A percentile compares a stretch with the other conserved stretches of the same genome.
phyloP scores from a whole-genome alignment of 1,140 invertebrate genomes.

The Zaprionus lachaisei region DNA sequence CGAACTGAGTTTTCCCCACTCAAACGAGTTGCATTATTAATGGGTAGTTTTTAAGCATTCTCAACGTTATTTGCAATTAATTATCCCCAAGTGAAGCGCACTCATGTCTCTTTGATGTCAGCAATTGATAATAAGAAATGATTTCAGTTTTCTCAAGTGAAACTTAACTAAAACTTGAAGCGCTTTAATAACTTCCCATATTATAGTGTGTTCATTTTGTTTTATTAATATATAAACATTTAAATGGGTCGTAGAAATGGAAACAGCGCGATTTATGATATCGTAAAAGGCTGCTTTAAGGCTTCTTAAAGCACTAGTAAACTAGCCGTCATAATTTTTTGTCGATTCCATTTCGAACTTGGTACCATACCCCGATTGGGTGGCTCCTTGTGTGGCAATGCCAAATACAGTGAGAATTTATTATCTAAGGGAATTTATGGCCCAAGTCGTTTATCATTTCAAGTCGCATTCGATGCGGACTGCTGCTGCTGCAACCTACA shows the following conservation, averaged over 20 bases:
- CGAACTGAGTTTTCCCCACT: not conserved
- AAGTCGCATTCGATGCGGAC: constrained; percentile 10
- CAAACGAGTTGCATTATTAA: not conserved
- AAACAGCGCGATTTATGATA: constrained; percentile 4
- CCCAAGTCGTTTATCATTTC: constrained; percentile 35
- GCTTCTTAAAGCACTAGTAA: not conserved
- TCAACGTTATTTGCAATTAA: constrained; percentile 10
- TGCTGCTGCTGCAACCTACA: not conserved
- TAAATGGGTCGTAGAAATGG: not conserved
- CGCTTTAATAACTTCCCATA: not conserved
- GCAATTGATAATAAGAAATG: not conserved
- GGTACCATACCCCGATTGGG: not conserved
- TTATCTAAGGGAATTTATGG: constrained; percentile 18
- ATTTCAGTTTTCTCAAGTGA: not conserved
- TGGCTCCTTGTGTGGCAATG: constrained; percentile 7
- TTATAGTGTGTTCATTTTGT: not conserved
- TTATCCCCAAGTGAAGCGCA: constrained; percentile 26
- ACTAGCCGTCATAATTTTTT: not conserved
- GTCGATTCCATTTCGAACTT: not conserved
- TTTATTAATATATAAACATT: not conserved
- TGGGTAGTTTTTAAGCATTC: not conserved
- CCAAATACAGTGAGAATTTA: constrained; percentile 30
- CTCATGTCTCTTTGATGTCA: not conserved
- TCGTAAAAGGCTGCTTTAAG: not conserved
- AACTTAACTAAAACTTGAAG: not conserved